Evolutionary conservation across 2,888 invertebrate species (phyloP).

Genomic region (Thumatha senex): DNA sequence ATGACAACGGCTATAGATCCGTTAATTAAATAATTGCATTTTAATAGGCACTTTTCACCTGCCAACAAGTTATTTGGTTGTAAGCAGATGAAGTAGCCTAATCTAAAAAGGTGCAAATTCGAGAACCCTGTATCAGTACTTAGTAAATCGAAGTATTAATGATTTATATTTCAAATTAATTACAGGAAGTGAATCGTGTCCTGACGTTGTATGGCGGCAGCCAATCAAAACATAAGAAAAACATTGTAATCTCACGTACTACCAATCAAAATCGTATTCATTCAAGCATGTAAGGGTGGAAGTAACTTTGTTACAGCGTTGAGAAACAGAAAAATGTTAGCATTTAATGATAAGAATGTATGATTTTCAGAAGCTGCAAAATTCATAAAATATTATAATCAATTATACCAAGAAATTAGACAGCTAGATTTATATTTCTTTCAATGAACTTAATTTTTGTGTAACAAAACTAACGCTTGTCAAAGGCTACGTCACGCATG

Average conservation of each 20-base stretch:
- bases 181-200: conserved; percentile 79
- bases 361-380: background rate
- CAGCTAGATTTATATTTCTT: too few species aligned
- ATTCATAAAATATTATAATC: background rate
- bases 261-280: conserved; percentile 69
- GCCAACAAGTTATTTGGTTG: too few species aligned
- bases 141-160: too few species aligned
- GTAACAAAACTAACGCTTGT: conserved; percentile 39
- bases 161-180: conserved; percentile 1
- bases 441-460: background rate
- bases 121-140: too few species aligned
- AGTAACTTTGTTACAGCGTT: conserved; percentile 57
- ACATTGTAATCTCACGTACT: conserved; percentile 60
- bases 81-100: too few species aligned
- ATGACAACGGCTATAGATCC: too few species aligned
- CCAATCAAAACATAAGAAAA: conserved; percentile 68
- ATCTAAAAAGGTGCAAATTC: too few species aligned
- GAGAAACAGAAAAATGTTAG: conserved; percentile 1
- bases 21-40: too few species aligned
- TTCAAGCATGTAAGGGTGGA: conserved; percentile 66
- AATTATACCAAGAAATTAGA: background rate
- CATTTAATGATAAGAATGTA: background rate
- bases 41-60: too few species aligned
- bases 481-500: conserved; percentile 66
- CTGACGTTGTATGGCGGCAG: conserved; percentile 69